These are phyloP conservation scores for Chirona hameri DNA, from an alignment of 2,888 invertebrate species.

Conservation along the genomic window DNA sequence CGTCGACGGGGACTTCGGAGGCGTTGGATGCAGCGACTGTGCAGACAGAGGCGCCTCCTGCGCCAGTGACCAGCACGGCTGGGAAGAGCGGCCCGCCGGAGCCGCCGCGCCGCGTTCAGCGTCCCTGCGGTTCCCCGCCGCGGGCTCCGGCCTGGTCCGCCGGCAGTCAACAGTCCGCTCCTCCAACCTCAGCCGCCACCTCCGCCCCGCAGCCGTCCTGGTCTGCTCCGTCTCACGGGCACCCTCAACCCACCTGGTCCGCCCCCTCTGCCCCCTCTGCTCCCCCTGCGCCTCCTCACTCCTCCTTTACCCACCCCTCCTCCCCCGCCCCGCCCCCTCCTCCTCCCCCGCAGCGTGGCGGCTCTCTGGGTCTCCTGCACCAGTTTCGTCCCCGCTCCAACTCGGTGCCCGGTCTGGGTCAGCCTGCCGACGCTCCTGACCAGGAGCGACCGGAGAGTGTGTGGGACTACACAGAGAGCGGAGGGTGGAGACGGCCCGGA, in stretches of 20 bases:
- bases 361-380: not conserved
- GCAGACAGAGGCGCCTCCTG: not conserved
- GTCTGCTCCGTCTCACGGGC: not conserved
- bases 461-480: not conserved
- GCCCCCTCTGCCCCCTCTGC: not conserved
- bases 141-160: not conserved
- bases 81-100: not conserved
- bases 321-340: not conserved
- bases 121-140: not conserved
- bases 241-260: not conserved
- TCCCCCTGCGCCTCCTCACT: not conserved
- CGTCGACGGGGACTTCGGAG: not conserved
- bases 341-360: not conserved
- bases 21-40: not conserved
- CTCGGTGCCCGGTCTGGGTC: not conserved
- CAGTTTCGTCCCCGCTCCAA: not conserved
- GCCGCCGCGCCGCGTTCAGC: not conserved
- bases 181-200: not conserved
- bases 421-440: not conserved
- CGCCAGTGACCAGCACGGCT: not conserved
- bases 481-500: not conserved
- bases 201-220: not conserved
- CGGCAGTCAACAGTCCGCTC: not conserved
- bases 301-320: not conserved
- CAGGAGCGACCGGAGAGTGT: not conserved